A percentile compares a stretch with the other conserved stretches of the same genome.
Conservation (phyloP, 2,113 vertebrate species). For the Paradoxurus hermaphroditus region DNA sequence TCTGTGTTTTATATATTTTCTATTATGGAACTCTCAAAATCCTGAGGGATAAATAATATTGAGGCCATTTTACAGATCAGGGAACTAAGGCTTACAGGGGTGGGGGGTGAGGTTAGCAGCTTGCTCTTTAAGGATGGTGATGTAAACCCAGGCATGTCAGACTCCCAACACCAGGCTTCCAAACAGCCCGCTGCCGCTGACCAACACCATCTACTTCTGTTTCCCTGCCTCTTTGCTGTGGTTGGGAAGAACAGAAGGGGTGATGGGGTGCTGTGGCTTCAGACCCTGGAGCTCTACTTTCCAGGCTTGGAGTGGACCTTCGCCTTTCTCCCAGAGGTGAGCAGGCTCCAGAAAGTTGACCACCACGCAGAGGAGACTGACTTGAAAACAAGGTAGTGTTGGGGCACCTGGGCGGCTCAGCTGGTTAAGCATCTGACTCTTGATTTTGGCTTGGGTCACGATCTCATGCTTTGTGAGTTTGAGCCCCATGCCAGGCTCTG, state of each 20-base stretch:
- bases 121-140: neutral
- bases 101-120: neutral
- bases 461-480: no score
- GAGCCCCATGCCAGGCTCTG: no score
- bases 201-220: neutral
- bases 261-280: neutral
- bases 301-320: neutral
- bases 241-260: no score
- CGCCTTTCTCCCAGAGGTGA: neutral
- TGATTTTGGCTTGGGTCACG: no score
- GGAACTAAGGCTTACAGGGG: no score
- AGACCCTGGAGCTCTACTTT: neutral
- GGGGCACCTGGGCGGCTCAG: no score
- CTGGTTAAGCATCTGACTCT: no score
- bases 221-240: rapidly evolving
- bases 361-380: neutral
- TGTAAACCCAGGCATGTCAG: neutral
- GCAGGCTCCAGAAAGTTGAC: neutral
- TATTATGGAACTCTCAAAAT: neutral
- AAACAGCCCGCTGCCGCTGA: rapidly evolving
- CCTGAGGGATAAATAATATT: neutral
- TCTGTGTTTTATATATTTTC: neutral
- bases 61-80: neutral
- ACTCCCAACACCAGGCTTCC: neutral
- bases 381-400: neutral